Conservation (phyloP, 2,113 vertebrate genomes). For the Heterochromis multidens region DNA sequence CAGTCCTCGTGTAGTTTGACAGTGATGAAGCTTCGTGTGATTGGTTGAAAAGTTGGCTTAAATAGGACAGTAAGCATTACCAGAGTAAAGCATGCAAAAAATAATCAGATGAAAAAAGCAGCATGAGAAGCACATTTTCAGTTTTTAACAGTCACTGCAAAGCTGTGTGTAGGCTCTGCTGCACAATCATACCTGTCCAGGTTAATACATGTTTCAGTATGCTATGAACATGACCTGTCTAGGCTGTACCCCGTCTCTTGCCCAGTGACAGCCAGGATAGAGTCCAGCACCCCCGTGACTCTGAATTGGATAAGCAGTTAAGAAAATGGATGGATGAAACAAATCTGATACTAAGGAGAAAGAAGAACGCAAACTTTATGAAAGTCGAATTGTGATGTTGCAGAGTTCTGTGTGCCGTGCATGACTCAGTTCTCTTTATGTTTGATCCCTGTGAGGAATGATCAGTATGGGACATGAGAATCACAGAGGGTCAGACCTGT, state of each 20-base stretch:
- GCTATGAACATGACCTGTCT: neutral
- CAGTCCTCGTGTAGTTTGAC: neutral
- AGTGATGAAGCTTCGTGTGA: neutral
- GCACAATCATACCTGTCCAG: neutral
- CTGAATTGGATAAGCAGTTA: neutral
- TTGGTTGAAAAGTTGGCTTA: rapidly evolving
- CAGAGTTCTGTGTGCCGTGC: neutral
- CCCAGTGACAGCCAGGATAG: neutral
- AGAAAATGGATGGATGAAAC: neutral
- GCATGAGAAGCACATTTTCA: neutral
- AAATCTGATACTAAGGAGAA: neutral
- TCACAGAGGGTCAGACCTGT: neutral
- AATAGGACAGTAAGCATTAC: no score
- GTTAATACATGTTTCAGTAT: neutral
- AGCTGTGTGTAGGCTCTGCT: neutral
- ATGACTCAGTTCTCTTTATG: no score
- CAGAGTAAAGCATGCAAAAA: neutral
- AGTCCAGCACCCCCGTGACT: rapidly evolving
- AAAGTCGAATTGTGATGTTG: neutral
- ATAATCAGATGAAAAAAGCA: no score
- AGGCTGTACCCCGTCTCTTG: neutral
- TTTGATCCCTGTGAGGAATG: no score
- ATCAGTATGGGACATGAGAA: neutral
- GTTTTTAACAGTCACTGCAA: no score
- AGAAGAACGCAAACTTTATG: neutral